phyloP scores from a whole-genome alignment of 2,113 vertebrate species.

The Labeo catla region DNA sequence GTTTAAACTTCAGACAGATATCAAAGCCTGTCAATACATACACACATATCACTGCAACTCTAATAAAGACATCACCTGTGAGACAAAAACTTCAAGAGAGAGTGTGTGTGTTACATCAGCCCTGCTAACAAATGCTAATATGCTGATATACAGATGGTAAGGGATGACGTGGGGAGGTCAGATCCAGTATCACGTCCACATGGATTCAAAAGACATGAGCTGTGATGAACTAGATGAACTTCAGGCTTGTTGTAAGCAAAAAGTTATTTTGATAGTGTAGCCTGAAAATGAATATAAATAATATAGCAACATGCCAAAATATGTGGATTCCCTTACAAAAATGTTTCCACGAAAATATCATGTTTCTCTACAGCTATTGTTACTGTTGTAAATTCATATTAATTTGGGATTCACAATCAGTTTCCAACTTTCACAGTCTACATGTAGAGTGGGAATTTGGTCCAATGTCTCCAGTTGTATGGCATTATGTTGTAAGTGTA shows the following conservation, averaged over 20 bases:
- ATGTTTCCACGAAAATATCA: neutral
- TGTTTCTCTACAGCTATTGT: neutral
- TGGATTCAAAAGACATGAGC: neutral
- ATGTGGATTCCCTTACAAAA: neutral
- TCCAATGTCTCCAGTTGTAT: too few species aligned
- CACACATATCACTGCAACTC: neutral
- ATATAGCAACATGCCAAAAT: neutral
- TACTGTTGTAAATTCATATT: neutral
- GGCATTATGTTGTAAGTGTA: neutral
- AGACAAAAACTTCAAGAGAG: slow-evolving; percentile 40
- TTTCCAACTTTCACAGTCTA: neutral
- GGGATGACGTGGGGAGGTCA: slow-evolving; percentile 7
- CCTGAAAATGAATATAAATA: neutral
- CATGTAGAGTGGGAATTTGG: neutral
- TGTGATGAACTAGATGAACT: neutral
- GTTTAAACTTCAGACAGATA: slow-evolving; percentile 27
- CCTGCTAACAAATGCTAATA: slow-evolving; percentile 12
- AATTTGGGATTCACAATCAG: neutral
- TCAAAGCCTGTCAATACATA: slow-evolving; percentile 19
- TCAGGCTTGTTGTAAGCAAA: neutral
- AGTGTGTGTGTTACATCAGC: slow-evolving; percentile 22
- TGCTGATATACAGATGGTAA: slow-evolving; percentile 14
- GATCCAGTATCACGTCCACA: slow-evolving; percentile 29
- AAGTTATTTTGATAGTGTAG: neutral
- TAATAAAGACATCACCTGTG: slow-evolving; percentile 39